Conservation (phyloP, 2,797 vertebrate species). For the Sciaenops ocellatus region DNA sequence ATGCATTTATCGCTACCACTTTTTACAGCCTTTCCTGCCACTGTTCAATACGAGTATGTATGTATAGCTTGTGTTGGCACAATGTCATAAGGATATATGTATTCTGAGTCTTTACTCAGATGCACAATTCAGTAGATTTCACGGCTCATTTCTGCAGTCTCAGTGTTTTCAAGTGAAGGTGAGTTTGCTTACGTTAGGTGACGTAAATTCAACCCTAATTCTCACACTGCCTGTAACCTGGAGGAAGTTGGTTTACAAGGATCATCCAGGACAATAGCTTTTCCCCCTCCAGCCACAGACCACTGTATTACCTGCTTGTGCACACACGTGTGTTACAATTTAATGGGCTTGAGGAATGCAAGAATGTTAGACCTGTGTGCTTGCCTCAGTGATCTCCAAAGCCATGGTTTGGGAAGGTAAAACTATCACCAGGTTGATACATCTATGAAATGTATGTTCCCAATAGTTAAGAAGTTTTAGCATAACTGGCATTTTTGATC, state of each 20-base stretch:
- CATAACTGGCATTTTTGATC: not conserved
- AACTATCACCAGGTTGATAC: not conserved
- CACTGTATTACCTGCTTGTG: not conserved
- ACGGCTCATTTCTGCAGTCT: constrained; percentile 4
- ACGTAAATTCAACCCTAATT: not conserved
- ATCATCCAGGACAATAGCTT: constrained; percentile 2
- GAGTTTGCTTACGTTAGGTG: constrained; percentile 2
- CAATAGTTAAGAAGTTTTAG: not conserved
- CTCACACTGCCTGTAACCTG: not conserved
- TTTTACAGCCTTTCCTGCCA: constrained; percentile 5
- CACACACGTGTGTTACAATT: constrained; percentile 11
- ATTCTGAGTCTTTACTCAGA: constrained; percentile 9
- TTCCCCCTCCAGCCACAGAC: not conserved
- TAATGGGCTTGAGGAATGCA: constrained; percentile 48
- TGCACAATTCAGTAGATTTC: not conserved
- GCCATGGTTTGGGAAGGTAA: not conserved
- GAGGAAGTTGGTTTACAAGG: constrained; percentile 36
- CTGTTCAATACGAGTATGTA: not conserved
- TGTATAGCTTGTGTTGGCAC: constrained; percentile 2
- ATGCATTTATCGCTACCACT: constrained; percentile 27
- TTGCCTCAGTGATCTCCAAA: not conserved
- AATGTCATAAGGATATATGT: not conserved
- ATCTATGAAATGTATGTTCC: not conserved
- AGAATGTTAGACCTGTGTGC: constrained; percentile 41
- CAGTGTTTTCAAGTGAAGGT: constrained; percentile 9